Conservation (phyloP, 1,140 invertebrate species). For the Ctenoplectra terminalis region DNA sequence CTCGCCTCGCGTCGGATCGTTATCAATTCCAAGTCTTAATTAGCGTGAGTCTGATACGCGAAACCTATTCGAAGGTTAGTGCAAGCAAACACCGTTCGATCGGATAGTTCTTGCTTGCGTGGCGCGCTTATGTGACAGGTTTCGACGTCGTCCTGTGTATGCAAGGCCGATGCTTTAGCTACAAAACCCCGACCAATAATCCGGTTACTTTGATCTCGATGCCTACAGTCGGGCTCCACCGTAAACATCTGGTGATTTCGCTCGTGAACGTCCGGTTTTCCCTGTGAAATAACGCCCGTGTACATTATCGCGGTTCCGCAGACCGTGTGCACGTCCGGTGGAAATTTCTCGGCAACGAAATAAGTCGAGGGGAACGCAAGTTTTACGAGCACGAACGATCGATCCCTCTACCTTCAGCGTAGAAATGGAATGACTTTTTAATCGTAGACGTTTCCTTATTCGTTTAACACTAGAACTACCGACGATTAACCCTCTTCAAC, state of each 20-base stretch:
- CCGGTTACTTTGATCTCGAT: slow-evolving; percentile 41
- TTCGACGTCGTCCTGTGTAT: neutral
- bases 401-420: neutral
- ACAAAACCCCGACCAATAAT: slow-evolving; percentile 12
- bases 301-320: neutral
- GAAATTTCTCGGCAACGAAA: neutral
- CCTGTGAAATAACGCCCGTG: neutral
- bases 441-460: neutral
- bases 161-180: neutral
- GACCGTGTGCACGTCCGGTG: neutral
- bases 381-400: neutral
- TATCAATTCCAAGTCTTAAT: neutral
- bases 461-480: too few relatives aligned
- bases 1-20: neutral
- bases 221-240: too few relatives aligned
- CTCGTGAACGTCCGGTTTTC: neutral
- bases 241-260: slow-evolving; percentile 30
- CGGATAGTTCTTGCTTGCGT: neutral
- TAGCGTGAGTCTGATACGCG: neutral
- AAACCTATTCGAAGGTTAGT: neutral
- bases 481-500: too few relatives aligned
- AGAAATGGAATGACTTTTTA: neutral
- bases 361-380: neutral
- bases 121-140: neutral
- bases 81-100: neutral